phyloP scores from a whole-genome alignment of 2,113 vertebrate species.

The Thalassoma bifasciatum region DNA sequence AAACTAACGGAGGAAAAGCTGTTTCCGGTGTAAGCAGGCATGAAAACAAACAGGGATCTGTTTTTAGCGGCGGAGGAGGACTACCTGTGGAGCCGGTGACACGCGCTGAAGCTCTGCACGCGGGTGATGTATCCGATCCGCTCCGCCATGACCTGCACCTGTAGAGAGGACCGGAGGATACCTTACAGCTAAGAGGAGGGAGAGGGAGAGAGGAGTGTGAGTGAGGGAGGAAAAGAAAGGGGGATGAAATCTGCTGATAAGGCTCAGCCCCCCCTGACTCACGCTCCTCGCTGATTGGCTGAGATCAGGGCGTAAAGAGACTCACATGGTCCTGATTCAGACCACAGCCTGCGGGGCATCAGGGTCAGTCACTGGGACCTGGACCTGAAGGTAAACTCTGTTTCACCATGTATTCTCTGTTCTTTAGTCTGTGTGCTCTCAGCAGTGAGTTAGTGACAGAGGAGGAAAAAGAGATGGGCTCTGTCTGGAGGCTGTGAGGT shows the following conservation, averaged over 20 bases:
- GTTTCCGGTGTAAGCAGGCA: background rate
- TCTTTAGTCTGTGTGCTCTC: too few relatives aligned
- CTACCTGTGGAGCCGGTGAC: slow-evolving; percentile 89
- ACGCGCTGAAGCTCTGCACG: slow-evolving; percentile 87
- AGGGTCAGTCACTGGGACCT: background rate
- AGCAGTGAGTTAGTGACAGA: too few relatives aligned
- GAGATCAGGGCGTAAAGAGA: slow-evolving; percentile 29
- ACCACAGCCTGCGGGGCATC: background rate
- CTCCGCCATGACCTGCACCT: slow-evolving; percentile 12
- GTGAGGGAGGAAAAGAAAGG: accelerated
- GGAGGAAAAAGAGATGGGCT: too few relatives aligned
- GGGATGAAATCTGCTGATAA: background rate
- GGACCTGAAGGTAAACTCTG: background rate
- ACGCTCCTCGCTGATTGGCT: slow-evolving; percentile 48
- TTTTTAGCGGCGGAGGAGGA: too few relatives aligned
- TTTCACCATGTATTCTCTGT: too few relatives aligned
- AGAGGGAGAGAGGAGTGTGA: background rate
- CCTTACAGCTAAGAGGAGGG: background rate
- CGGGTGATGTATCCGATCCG: slow-evolving; percentile 84
- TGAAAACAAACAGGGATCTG: background rate
- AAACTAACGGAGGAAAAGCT: too few relatives aligned
- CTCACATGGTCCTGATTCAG: slow-evolving; percentile 26
- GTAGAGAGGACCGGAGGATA: background rate
- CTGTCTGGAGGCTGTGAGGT: too few relatives aligned
- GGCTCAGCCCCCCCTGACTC: slow-evolving; percentile 24